phyloP scores from a whole-genome alignment of 1,140 invertebrate species.

The Contarinia nasturtii region DNA sequence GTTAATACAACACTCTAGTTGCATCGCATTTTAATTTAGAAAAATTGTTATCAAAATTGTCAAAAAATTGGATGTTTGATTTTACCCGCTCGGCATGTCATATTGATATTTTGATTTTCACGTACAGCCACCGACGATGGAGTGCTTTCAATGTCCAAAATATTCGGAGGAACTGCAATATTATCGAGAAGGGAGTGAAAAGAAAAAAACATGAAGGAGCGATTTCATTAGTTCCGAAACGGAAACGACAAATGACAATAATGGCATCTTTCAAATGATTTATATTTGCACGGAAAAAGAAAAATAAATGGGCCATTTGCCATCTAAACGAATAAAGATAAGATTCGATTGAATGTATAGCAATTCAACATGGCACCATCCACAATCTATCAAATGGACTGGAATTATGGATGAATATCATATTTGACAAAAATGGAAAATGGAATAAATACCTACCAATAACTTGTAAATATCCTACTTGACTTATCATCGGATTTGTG shows the following conservation, averaged over 20 bases:
- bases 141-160: constrained; percentile 65
- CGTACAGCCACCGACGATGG: constrained; percentile 71
- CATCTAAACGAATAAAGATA: not conserved
- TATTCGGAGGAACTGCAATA: constrained; percentile 75
- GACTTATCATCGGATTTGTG: constrained; percentile 89
- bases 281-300: not conserved
- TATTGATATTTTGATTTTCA: constrained; percentile 76
- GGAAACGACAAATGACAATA: not conserved
- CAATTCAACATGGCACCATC: too few species aligned
- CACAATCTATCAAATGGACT: not conserved
- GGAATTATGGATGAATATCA: not conserved
- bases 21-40: too few species aligned
- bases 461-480: constrained; percentile 84
- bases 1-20: too few species aligned
- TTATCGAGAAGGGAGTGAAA: constrained; percentile 7
- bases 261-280: not conserved
- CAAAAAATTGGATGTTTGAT: not conserved
- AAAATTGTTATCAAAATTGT: not conserved
- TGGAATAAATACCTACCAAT: constrained; percentile 49
- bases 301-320: not conserved
- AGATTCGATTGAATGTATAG: too few species aligned
- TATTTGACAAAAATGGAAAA: not conserved
- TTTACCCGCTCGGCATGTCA: constrained; percentile 62
- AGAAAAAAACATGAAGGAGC: not conserved
- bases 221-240: too few species aligned